Conservation (phyloP, 2,113 vertebrate species). For the Diphyllodes magnificus region DNA sequence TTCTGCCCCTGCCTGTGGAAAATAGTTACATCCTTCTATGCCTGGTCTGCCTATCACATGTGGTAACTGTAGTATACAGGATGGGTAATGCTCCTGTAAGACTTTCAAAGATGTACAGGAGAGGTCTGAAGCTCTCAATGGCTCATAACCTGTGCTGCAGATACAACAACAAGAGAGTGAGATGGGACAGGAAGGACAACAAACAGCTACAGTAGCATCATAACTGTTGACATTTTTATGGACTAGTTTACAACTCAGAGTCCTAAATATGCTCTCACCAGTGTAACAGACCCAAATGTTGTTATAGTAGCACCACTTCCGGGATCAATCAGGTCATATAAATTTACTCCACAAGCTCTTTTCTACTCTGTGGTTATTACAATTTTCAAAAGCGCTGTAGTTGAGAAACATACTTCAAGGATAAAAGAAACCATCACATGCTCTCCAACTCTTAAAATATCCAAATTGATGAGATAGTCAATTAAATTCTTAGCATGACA, state of each 20-base stretch:
- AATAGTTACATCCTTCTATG: not conserved
- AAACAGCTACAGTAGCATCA: not conserved
- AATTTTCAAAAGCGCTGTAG: not conserved
- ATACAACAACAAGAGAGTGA: not conserved
- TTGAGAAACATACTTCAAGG: not conserved
- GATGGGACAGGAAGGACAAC: not conserved
- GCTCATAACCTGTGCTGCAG: not conserved
- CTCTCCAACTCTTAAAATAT: not conserved
- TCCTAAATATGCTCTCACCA: not conserved
- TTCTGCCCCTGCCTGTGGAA: not conserved
- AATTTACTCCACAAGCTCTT: not conserved
- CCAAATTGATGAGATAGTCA: not conserved
- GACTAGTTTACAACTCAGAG: not conserved
- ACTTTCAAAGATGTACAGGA: not conserved
- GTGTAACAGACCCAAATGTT: not conserved
- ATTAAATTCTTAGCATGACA: not conserved
- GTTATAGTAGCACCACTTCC: not conserved
- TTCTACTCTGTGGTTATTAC: not conserved
- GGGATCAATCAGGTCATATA: not conserved
- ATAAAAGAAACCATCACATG: not conserved
- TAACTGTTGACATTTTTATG: not conserved
- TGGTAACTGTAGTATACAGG: not conserved
- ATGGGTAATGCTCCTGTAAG: not conserved
- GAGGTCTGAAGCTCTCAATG: not conserved
- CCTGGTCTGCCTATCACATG: rapidly evolving